Evolutionary conservation across 2,113 vertebrate genomes (phyloP).

Genomic region (Corythoichthys haematopterus): DNA sequence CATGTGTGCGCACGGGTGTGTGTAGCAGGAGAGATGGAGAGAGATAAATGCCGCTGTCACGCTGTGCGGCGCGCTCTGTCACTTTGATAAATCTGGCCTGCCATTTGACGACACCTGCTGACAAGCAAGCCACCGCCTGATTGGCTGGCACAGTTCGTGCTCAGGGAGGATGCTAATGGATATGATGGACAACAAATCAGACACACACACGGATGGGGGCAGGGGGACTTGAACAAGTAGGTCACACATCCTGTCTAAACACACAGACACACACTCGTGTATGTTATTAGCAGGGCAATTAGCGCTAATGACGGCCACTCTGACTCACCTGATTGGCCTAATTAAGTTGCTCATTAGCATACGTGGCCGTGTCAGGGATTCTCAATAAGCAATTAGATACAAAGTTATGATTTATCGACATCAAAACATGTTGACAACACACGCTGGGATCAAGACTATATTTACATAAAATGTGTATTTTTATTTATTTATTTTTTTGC

Average conservation of each 20-base stretch:
- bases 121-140: slow-evolving; percentile 58
- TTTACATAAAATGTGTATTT: neutral
- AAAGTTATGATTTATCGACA: neutral
- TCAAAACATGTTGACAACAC: neutral
- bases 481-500: neutral
- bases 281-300: slow-evolving; percentile 6
- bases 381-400: neutral
- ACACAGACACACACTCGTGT: neutral
- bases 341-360: slow-evolving; percentile 11
- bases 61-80: slow-evolving; percentile 57
- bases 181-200: slow-evolving; percentile 59
- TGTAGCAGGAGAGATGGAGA: slow-evolving; percentile 15
- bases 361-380: neutral
- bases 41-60: slow-evolving; percentile 68
- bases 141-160: slow-evolving; percentile 66
- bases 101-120: slow-evolving; percentile 68
- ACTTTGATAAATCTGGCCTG: slow-evolving; percentile 69
- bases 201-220: neutral
- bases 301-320: neutral
- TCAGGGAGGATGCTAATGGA: slow-evolving; percentile 65
- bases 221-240: neutral
- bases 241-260: slow-evolving; percentile 3
- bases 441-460: neutral
- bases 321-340: slow-evolving; percentile 8
- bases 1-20: neutral